These are phyloP conservation scores for Callinectes sapidus DNA, from an alignment of 2,888 invertebrate species.

Conservation along the genomic window DNA sequence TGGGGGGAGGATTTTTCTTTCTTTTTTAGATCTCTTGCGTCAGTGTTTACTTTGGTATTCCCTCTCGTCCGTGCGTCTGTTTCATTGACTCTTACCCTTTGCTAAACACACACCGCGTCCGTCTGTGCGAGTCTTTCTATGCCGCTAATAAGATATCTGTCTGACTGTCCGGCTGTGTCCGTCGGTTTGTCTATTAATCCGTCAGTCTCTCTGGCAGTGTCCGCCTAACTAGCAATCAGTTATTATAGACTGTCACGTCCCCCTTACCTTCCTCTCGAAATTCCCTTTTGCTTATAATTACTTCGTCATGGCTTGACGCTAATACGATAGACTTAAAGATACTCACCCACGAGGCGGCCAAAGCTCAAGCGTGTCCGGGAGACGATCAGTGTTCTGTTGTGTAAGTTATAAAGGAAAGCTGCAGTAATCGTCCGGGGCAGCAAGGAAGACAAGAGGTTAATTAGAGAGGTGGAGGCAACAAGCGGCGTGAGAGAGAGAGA, in stretches of 20 bases:
- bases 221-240: conserved; percentile 24
- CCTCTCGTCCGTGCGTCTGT: not conserved
- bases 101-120: conserved; percentile 17
- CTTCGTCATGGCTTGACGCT: conserved; percentile 36
- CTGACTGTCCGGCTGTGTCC: not conserved
- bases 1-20: not conserved
- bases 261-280: conserved; percentile 33
- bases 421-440: not conserved
- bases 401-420: conserved; percentile 22
- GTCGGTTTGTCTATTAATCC: conserved; percentile 32
- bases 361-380: conserved; percentile 18
- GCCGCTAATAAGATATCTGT: conserved; percentile 36
- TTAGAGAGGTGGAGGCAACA: conserved; percentile 24
- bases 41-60: conserved; percentile 27
- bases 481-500: not conserved
- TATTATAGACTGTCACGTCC: conserved; percentile 33
- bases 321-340: conserved; percentile 31
- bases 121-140: conserved; percentile 15
- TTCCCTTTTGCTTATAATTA: conserved; percentile 21
- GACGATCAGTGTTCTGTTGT: conserved; percentile 12
- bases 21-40: not conserved
- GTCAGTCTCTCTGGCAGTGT: conserved; percentile 26
- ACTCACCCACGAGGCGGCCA: conserved; percentile 31
- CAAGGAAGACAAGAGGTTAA: conserved; percentile 30
- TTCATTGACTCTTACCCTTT: conserved; percentile 8